Base-by-base conservation (phyloP, 2,888 invertebrate species). In the Pandemis cinnamomeana region DNA sequence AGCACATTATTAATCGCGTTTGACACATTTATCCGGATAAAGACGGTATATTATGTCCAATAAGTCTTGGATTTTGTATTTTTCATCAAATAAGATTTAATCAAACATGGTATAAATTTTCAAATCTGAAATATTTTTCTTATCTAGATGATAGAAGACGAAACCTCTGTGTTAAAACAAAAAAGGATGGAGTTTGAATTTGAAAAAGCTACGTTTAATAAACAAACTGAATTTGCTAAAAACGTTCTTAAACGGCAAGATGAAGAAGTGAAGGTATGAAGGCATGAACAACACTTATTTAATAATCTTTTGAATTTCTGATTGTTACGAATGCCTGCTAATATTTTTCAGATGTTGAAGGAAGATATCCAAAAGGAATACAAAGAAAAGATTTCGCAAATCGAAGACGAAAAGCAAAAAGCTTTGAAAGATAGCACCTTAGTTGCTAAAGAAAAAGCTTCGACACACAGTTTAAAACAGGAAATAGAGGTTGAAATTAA, bases 181-280 rank as follows among this genome's bases (percentile, higher is more conserved):
- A 95, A 95, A 80, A 93, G 94, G 79, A 94, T 95, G 86, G 95
- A 95, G 73, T 91, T 96, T 79, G 95, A 95, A 71, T 95, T 95
- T 71, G 95, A 95, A 85, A 94, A 95, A 71, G 93, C 95, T n/a
- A 95, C 95, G 1, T 93, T 96, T 64, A 95, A 92, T 79, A 93
- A 95, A 78, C 96, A 96, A 85, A 93, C 94, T 0, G 95, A 95
- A 82, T 95, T 95, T 80, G 95, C 94, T 10, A 94, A 95, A 80
- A 91, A 91, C 76, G 85, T 95, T 41, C 84, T 95, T 0, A 95
- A 95, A 79, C 91, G 95, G 75, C 95, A 96, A 84, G 92, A 95
- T 68, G 95, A 95, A 78, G 95, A 95, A 87, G 85, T 95, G 7
- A 95, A 95, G 89, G 95, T 95, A 84, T 60, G 42, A 13, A 13